Percentiles rank a stretch among this genome's conserved stretches.
These are phyloP conservation scores for Leucophora obtusa DNA, from an alignment of 2,888 invertebrate species.

Conservation along the genomic window DNA sequence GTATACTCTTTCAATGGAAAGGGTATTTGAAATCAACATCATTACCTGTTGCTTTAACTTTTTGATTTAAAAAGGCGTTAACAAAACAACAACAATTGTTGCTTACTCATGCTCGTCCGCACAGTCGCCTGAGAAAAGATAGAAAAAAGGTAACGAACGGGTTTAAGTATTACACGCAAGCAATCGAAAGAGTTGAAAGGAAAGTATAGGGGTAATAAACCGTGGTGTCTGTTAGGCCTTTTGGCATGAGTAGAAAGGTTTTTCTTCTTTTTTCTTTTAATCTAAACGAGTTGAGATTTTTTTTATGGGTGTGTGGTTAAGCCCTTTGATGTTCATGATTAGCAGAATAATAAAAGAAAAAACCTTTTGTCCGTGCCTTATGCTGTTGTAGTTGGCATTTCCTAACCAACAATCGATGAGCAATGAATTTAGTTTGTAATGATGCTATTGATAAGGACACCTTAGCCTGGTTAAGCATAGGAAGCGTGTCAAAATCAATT, in stretches of 20 bases:
- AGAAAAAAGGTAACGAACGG: constrained; percentile 3
- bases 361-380: constrained; percentile 16
- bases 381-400: constrained; percentile 6
- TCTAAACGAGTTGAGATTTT: constrained; percentile 54
- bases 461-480: constrained; percentile 5
- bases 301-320: constrained; percentile 64
- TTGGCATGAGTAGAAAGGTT: constrained; percentile 36
- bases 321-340: constrained; percentile 62
- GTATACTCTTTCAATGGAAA: not conserved
- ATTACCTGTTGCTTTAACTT: constrained; percentile 39
- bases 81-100: constrained; percentile 6
- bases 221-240: constrained; percentile 29
- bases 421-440: constrained; percentile 25
- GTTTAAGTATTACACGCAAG: constrained; percentile 19
- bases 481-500: constrained; percentile 52
- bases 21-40: constrained; percentile 6
- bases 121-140: not conserved
- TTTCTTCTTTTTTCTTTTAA: constrained; percentile 2
- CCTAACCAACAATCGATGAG: constrained; percentile 28
- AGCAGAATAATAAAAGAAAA: constrained; percentile 52
- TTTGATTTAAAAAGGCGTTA: constrained; percentile 31
- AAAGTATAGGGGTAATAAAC: constrained; percentile 35
- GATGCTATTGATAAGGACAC: constrained; percentile 17
- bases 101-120: not conserved
- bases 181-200: constrained; percentile 51